Percentiles rank a stretch among this genome's conserved stretches.
Evolutionary conservation across 2,113 vertebrate genomes (phyloP).

Genomic region (Promerops cafer): DNA sequence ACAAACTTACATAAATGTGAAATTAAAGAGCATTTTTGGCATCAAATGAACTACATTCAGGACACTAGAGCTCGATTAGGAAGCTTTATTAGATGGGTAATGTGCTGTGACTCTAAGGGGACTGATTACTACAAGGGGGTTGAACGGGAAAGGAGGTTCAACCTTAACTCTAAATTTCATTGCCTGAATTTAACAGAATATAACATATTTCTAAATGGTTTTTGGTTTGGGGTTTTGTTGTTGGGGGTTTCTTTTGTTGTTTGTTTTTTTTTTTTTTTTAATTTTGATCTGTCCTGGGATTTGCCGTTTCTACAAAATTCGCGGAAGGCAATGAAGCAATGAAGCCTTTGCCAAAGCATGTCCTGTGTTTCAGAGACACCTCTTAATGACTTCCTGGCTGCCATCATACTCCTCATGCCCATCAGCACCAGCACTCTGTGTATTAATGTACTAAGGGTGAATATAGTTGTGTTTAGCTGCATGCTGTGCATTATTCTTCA

Average conservation of each 20-base stretch:
- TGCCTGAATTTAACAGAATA: background rate
- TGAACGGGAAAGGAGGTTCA: background rate
- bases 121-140: background rate
- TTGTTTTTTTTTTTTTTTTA: no score
- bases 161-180: background rate
- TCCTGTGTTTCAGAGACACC: background rate
- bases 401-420: background rate
- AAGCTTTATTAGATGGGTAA: background rate
- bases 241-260: background rate
- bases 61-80: background rate
- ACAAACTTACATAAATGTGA: background rate
- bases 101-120: background rate
- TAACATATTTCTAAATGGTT: background rate
- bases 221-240: background rate
- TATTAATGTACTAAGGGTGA: background rate
- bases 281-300: background rate
- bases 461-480: background rate
- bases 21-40: slow-evolving; percentile 2
- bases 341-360: background rate
- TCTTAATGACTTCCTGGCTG: background rate
- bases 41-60: background rate
- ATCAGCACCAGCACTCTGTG: background rate
- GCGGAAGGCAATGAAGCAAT: background rate
- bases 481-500: slow-evolving; percentile 10
- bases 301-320: background rate